Conservation (phyloP, 2,797 vertebrate species). For the Rhabdophis nuchalis region DNA sequence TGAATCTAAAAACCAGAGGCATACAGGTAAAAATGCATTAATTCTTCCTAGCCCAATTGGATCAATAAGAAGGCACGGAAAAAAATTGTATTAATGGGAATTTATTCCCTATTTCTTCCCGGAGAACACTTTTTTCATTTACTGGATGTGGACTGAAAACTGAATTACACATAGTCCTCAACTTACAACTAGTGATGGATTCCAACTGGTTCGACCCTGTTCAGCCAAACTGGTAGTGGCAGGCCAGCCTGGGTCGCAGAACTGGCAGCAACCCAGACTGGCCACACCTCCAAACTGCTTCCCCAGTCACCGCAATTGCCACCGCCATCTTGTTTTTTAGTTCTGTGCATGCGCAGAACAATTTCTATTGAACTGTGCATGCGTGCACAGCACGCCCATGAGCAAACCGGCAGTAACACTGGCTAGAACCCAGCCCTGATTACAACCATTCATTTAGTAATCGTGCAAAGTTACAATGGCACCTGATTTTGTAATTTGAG, state of each 20-base stretch:
- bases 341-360: no score
- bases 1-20: background rate
- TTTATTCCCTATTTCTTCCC: background rate
- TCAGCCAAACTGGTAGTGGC: no score
- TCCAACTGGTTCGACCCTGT: no score
- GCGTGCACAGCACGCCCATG: no score
- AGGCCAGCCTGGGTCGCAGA: no score
- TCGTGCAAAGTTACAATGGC: background rate
- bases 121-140: background rate
- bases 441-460: background rate
- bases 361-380: no score
- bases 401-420: no score
- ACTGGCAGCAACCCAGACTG: no score
- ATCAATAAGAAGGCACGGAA: background rate
- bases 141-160: background rate
- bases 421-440: background rate
- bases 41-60: background rate
- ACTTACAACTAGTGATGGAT: background rate
- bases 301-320: no score
- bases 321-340: no score
- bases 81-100: background rate
- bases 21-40: background rate
- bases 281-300: no score
- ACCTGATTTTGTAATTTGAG: background rate
- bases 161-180: background rate